Evolutionary conservation across 2,797 vertebrate genomes (phyloP), one percentile per base, ranked within the genome.

Genomic region (Neosilurus hyrtlii): DNA sequence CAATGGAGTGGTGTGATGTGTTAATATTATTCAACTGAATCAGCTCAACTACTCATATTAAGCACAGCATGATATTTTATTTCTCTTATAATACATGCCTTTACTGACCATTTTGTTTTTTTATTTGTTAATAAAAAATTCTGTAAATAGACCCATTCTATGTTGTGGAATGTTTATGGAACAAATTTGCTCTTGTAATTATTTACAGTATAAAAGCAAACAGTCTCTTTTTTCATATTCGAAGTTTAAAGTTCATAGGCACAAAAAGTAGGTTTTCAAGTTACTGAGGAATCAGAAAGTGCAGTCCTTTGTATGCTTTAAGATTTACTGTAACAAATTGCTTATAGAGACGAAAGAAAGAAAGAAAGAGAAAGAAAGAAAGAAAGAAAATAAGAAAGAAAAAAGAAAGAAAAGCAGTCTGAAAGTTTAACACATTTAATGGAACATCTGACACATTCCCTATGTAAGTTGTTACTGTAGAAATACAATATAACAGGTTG

Each of bases 151-250:
- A 14, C 16, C 24, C 14, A 14, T 52, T 72, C 54, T 9, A 16
- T 35, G 16, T 56, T 35, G 16, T 56, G 70, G 9, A 35, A 57
- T 59, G 73, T 37, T 30, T 4, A 35, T 59, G 52, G 24, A 26
- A 56, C 71, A 35, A 4, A 15, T 71, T 71, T 71, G 22, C n/a
- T 16, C n/a, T 24, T 71, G 71, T 30, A 56, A 74, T 56, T 2
- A 56, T 74, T 74, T 74, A 74, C 52, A 74, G 6, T 20, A 5
- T 30, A 74, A 56, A 74, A 56, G 20, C 68, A 54, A 72, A 72
- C n/a, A 16, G 49, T 52, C 1, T 16, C 3, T 15, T 22, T 20
- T 62, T 62, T 62, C 9, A 5, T 62, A 30, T 30, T 30, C 30
- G 30, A 30, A 30, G 30, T 22, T 62, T 1, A 2, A 22, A 61